Evolutionary conservation across 2,888 invertebrate genomes (phyloP), one percentile per base, ranked within the genome.

Genomic region (Watsonalla cultraria): DNA sequence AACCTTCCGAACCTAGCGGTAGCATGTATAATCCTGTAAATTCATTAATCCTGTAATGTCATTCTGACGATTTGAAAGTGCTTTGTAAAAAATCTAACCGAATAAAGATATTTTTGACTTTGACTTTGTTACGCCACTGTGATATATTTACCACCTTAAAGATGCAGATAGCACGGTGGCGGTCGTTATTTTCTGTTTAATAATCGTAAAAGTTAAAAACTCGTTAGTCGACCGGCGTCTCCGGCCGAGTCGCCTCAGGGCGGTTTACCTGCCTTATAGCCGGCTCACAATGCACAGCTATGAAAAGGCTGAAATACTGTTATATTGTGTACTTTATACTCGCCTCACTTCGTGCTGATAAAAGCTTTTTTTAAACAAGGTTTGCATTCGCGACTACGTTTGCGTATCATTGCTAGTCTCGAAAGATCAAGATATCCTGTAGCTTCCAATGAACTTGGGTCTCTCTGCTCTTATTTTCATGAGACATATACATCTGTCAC

Each of bases 141-240:
- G 42, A 42, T 42, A 39, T 15, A 15, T 47, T 34, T 15, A 53
- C 14, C 45, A 45, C 33, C 45, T 47, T 34, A 15, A 46, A 37
- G 11, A 11, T 58, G 62, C 56, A 56, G 61, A 65, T 62, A 62
- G 61, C 62, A 60, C 57, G 58, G 58, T 56, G 56, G 53, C 57
- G 54, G 60, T 59, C 60, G 60, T 66, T 63, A 69, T 68, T 69
- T 70, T 65, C 62, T 66, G 68, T 71, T 72, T 70, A 72, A 73
- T 78, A 78, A 76, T 74, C 73, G 72, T 71, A 64, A 74, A 76
- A 80, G 78, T 81, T 80, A 75, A 78, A 79, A 80, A 78, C 78
- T 81, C 78, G 75, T 80, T 80, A 78, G 70, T 64, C 54, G 45
- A 42, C 47, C 42, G 42, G 37, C 35, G 55, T 56, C 59, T 60